Conservation (phyloP, 2,888 invertebrate species). For the Eupithecia vulgata region DNA sequence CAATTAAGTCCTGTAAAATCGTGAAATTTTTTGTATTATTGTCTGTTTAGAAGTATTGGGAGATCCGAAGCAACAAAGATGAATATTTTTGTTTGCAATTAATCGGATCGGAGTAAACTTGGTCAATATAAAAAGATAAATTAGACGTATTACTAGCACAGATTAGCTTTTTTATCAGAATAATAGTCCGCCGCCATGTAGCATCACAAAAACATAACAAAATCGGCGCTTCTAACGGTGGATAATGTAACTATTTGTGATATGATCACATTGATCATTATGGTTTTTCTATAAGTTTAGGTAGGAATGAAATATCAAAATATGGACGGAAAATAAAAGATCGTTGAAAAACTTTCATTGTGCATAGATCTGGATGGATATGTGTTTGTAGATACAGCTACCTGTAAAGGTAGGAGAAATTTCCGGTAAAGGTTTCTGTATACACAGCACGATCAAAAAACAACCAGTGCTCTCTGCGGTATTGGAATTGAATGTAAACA, state of each 20-base stretch:
- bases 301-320: neutral
- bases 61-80: too few species aligned
- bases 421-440: neutral
- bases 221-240: too few species aligned
- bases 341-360: neutral
- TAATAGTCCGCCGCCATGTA: too few species aligned
- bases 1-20: neutral
- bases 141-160: too few species aligned
- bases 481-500: neutral
- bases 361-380: neutral
- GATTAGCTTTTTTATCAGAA: too few species aligned
- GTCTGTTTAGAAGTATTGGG: too few species aligned
- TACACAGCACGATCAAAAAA: constrained; percentile 1
- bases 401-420: neutral
- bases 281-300: neutral
- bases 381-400: neutral
- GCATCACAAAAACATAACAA: too few species aligned
- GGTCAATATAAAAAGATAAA: too few species aligned
- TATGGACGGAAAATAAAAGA: neutral
- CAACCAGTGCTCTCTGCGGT: neutral
- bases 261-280: too few species aligned
- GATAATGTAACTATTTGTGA: too few species aligned
- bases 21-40: neutral
- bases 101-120: too few species aligned
- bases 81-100: too few species aligned